phyloP scores from a whole-genome alignment of 2,888 invertebrate genomes.

The Conops quadrifasciatus region DNA sequence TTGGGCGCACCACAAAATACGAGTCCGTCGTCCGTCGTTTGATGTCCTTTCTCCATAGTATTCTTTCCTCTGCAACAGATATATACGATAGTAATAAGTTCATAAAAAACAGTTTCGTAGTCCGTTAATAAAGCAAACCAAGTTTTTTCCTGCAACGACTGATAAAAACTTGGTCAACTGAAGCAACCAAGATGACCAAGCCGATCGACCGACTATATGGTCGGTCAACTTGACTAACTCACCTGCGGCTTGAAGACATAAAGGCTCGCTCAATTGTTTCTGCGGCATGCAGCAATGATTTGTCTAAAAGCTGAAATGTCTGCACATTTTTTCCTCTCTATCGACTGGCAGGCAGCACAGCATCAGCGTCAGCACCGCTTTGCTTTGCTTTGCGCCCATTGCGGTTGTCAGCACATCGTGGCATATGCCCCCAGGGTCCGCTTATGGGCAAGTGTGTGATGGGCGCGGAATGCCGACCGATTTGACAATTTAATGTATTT shows the following conservation, averaged over 20 bases:
- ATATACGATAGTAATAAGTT: slow-evolving; percentile 18
- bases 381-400: not conserved
- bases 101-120: slow-evolving; percentile 11
- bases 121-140: slow-evolving; percentile 20
- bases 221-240: not conserved
- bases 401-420: not conserved
- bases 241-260: not conserved
- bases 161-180: slow-evolving; percentile 10
- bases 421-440: slow-evolving; percentile 2
- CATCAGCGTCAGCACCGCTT: not conserved
- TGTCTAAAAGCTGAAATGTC: slow-evolving; percentile 31
- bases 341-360: slow-evolving; percentile 3
- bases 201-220: not conserved
- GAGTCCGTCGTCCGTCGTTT: not conserved
- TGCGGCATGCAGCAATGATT: slow-evolving; percentile 28
- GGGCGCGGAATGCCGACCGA: slow-evolving; percentile 25
- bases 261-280: slow-evolving; percentile 11
- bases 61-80: not conserved
- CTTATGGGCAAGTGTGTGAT: slow-evolving; percentile 27
- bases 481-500: slow-evolving; percentile 32
- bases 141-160: not conserved
- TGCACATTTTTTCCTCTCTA: not conserved
- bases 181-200: not conserved
- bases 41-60: not conserved
- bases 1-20: too few relatives aligned